These are phyloP conservation scores for Pipistrellus pipistrellus DNA, from an alignment of 2,797 vertebrate species.

Conservation along the genomic window DNA sequence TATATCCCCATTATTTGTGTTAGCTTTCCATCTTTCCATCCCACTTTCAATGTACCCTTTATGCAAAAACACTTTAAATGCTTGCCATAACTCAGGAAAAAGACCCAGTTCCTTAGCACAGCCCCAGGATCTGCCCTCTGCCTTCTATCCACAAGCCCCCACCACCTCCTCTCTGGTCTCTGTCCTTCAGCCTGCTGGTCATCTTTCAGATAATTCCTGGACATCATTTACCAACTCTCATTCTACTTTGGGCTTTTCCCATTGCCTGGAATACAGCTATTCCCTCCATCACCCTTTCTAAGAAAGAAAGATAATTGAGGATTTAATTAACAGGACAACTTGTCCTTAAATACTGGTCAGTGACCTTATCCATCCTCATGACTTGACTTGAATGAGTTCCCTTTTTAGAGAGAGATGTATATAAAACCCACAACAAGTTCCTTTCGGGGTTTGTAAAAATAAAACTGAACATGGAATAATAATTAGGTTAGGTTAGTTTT, in stretches of 20 bases:
- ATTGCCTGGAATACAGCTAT: not conserved
- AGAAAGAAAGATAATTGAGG: constrained; percentile 4
- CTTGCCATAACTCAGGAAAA: not conserved
- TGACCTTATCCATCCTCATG: not conserved
- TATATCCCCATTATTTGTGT: not conserved
- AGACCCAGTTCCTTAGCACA: not conserved
- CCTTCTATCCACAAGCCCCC: fast-evolving
- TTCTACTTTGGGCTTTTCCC: not conserved
- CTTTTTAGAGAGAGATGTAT: not conserved
- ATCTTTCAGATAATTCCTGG: constrained; percentile 18
- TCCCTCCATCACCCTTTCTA: not conserved
- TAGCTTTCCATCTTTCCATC: not conserved
- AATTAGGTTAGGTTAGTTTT: constrained; percentile 37
- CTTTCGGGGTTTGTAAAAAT: constrained; percentile 23
- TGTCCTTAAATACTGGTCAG: not conserved
- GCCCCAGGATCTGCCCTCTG: not conserved
- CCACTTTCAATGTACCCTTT: not conserved
- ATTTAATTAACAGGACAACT: not conserved
- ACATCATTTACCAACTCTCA: not conserved
- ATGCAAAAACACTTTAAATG: not conserved
- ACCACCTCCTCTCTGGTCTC: not conserved
- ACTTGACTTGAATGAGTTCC: not conserved
- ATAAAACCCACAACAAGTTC: not conserved
- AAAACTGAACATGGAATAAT: not conserved
- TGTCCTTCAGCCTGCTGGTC: not conserved